Evolutionary conservation across 2,888 invertebrate species (phyloP).

Genomic region (Sinohyriopsis cumingii): DNA sequence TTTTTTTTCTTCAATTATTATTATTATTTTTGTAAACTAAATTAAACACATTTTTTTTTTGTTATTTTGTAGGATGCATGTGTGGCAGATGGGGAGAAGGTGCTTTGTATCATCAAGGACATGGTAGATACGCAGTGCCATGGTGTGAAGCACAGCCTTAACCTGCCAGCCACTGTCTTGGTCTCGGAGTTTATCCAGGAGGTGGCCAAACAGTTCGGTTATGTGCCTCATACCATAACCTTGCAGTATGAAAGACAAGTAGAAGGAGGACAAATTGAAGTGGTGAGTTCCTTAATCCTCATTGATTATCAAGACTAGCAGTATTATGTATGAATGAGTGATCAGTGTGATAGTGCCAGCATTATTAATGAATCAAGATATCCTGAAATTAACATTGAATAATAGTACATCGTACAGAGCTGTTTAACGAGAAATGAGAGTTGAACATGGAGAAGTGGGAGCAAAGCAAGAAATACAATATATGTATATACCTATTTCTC

Average conservation of each 20-base stretch:
- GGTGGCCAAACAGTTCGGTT: constrained; percentile 73
- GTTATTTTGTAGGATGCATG: constrained; percentile 41
- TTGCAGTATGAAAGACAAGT: constrained; percentile 61
- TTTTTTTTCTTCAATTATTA: neutral
- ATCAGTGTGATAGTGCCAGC: too few species aligned
- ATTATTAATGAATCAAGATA: too few species aligned
- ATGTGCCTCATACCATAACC: constrained; percentile 73
- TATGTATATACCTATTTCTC: too few species aligned
- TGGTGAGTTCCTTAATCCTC: constrained; percentile 22
- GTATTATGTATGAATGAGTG: too few species aligned
- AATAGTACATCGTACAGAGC: too few species aligned
- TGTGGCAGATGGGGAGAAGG: constrained; percentile 62
- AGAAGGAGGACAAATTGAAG: constrained; percentile 32
- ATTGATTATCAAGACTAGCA: neutral
- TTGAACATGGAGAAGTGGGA: too few species aligned
- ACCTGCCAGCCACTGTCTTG: constrained; percentile 72
- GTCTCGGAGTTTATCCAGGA: constrained; percentile 74
- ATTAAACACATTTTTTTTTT: too few species aligned
- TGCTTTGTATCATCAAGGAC: constrained; percentile 73
- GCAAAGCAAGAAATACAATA: too few species aligned
- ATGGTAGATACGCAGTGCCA: constrained; percentile 64
- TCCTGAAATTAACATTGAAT: too few species aligned
- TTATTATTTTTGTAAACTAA: neutral
- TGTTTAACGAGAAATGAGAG: too few species aligned
- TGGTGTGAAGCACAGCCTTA: constrained; percentile 61